A percentile compares a stretch with the other conserved stretches of the same genome.
Conservation (phyloP, 2,797 vertebrate genomes). For the Nothura maculosa region DNA sequence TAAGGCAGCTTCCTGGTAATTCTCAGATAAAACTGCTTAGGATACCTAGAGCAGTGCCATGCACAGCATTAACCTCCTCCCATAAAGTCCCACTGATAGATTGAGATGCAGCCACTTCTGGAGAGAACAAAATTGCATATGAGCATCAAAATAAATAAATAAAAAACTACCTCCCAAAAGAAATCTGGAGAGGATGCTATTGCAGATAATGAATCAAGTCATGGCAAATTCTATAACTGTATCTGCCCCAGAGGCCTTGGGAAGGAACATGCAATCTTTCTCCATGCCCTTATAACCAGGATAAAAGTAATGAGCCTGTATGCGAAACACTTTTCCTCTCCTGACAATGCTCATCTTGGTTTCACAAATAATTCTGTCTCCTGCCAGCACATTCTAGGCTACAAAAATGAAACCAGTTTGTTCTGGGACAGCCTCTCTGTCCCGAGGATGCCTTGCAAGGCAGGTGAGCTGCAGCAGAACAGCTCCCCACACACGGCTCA, state of each 20-base stretch:
- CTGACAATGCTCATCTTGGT: neutral
- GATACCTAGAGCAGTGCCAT: neutral
- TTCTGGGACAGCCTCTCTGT: neutral
- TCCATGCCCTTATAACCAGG: neutral
- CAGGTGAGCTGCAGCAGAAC: neutral
- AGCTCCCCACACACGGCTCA: neutral
- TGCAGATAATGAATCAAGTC: rapidly evolving
- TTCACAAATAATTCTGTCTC: neutral
- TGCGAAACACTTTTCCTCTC: neutral
- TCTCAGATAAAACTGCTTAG: neutral
- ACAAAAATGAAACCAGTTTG: neutral
- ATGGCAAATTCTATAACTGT: neutral
- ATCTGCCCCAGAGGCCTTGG: neutral
- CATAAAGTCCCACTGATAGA: neutral
- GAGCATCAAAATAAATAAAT: neutral
- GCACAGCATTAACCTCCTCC: neutral
- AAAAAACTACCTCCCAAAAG: neutral
- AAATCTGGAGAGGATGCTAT: rapidly evolving
- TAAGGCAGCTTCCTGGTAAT: neutral
- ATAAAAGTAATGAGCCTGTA: neutral
- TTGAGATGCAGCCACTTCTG: neutral
- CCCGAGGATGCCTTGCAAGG: neutral
- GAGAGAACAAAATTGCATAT: neutral
- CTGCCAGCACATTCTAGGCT: neutral
- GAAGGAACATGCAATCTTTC: neutral